Conservation (phyloP, 2,797 vertebrate genomes). For the Betta splendens region DNA sequence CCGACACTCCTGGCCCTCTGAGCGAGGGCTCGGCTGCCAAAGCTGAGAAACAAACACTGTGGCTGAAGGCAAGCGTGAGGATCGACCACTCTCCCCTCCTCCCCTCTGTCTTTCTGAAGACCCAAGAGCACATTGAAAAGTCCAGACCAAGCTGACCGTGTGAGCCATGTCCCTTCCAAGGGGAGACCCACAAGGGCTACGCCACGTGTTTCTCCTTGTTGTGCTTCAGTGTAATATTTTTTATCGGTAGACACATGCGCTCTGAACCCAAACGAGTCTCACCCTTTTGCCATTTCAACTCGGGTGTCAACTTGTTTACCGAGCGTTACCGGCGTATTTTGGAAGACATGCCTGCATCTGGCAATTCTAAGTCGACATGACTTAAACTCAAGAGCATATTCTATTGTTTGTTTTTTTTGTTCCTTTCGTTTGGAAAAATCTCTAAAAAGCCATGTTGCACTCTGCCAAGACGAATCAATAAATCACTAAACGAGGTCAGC, state of each 20-base stretch:
- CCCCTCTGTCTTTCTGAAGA: constrained; percentile 55
- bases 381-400: constrained; percentile 39
- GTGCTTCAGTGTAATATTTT: constrained; percentile 58
- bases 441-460: constrained; percentile 80
- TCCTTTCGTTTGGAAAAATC: constrained; percentile 26
- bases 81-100: constrained; percentile 22
- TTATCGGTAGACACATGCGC: constrained; percentile 56
- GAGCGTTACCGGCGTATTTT: constrained; percentile 47
- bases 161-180: constrained; percentile 59
- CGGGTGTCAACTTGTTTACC: constrained; percentile 66
- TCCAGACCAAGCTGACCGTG: constrained; percentile 70
- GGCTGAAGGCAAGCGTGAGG: constrained; percentile 49
- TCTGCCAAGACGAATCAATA: constrained; percentile 76
- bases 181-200: constrained; percentile 83
- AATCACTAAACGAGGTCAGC: constrained; percentile 70
- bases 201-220: constrained; percentile 65
- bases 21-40: constrained; percentile 46
- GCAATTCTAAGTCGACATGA: constrained; percentile 34
- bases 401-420: constrained; percentile 55
- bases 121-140: constrained; percentile 62
- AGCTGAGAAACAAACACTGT: constrained; percentile 63
- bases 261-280: constrained; percentile 45
- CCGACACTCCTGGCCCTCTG: constrained; percentile 97
- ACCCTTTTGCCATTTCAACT: constrained; percentile 68
- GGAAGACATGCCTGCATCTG: constrained; percentile 34